phyloP scores from a whole-genome alignment of 2,113 vertebrate genomes.

The Dicerorhinus sumatrensis region DNA sequence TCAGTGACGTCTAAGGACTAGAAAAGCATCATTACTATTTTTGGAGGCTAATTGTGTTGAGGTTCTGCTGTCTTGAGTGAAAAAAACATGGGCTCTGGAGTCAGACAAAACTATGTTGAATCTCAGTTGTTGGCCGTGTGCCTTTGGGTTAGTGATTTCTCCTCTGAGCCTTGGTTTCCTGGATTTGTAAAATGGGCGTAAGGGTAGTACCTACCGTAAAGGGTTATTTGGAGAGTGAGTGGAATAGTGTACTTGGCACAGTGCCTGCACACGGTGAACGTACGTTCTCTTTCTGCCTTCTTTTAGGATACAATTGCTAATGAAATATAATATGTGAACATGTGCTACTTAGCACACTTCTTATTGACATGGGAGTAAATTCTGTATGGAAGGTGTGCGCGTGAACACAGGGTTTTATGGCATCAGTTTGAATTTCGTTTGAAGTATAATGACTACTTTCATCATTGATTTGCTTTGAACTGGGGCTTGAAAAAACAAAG shows the following conservation, averaged over 20 bases:
- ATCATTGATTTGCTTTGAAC: slow-evolving; percentile 50
- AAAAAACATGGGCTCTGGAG: not conserved
- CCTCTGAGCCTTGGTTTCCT: not conserved
- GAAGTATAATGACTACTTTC: not conserved
- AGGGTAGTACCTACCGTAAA: not conserved
- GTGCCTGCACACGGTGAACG: not conserved
- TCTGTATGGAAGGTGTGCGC: not conserved
- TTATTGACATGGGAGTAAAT: not conserved
- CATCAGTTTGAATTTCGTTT: slow-evolving; percentile 6
- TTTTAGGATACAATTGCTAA: not conserved
- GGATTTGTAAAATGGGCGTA: not conserved
- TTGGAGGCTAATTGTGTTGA: not conserved
- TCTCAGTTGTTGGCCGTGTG: not conserved
- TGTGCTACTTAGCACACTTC: not conserved
- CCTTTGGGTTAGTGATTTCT: not conserved
- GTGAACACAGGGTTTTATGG: not conserved
- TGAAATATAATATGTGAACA: not conserved
- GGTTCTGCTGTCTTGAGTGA: not conserved
- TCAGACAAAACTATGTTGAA: not conserved
- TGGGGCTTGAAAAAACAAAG: not conserved
- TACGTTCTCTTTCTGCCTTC: not conserved
- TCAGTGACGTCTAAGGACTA: not conserved
- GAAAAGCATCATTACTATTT: not conserved
- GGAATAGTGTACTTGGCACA: not conserved
- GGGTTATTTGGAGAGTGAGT: not conserved